Evolutionary conservation across 1,140 invertebrate species (phyloP), one percentile per base, ranked within the genome.

Genomic region (Drusus annulatus): DNA sequence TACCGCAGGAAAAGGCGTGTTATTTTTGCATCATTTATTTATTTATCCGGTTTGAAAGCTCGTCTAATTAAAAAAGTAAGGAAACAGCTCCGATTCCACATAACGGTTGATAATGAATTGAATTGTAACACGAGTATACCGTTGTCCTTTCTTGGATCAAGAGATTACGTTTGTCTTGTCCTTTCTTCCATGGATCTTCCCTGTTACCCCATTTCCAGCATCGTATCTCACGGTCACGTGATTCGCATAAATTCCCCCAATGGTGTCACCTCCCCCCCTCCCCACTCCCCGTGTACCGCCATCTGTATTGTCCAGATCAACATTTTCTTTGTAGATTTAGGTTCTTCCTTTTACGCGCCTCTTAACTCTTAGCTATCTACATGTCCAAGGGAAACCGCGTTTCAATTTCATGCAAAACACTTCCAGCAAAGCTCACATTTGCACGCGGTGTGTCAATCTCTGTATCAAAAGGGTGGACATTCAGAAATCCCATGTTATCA

Each of bases 271-370:
- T 60, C 17, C 23, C 8, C 19, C 0, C 7, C 8, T 23, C 8
- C 13, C 36, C 36, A 5, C 54, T 19, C 17, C 54, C 19, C 56
- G 7, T 60, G 56, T 60, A 17, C 56, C 15, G 17, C 56, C 17
- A 23, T 60, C 6, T 60, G 19, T 60, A 60, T 60, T 60, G 56
- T 60, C 56, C 13, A 60, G 19, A 60, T 60, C 56, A 60, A 60
- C 56, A 60, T 60, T 60, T 60, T 17, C 56, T 23, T 60, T 60
- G 56, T 60, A 60, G 56, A 60, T 60, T 60, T 60, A 60, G 17
- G 56, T 23, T 19, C 56, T 60, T 60, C 23, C 56, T 19, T 19
- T 60, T 60, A 60, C 19, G 23, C 56, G 56, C 56, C 56, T 60
- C 17, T 60, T 60, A 60, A 60, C 56, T 23, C 19, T 19, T 60